Evolutionary conservation across 2,888 invertebrate genomes (phyloP).

Genomic region (Cylindroiulus punctatus): DNA sequence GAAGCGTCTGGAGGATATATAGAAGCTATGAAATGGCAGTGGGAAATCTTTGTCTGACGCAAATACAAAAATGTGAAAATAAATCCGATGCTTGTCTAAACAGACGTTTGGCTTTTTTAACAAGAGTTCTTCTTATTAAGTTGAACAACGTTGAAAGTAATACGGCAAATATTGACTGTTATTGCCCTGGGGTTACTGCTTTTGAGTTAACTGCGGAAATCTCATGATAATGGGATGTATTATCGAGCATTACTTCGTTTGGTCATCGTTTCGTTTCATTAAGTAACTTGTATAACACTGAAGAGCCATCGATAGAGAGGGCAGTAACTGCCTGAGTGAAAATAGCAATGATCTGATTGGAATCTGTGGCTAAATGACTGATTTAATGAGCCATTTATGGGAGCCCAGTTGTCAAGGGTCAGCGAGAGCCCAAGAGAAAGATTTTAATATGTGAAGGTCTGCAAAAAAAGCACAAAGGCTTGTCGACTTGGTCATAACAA

Average conservation of each 20-base stretch:
- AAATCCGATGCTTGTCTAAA: not conserved
- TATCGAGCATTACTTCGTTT: not conserved
- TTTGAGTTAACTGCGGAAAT: not conserved
- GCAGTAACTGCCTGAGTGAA: not conserved
- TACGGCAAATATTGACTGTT: not conserved
- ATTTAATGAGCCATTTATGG: not conserved
- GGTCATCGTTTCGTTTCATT: not conserved
- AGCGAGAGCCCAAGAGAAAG: not conserved
- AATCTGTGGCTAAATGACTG: not conserved
- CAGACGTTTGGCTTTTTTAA: not conserved
- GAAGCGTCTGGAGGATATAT: no score
- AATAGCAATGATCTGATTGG: not conserved
- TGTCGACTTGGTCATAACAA: not conserved
- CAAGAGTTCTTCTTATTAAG: not conserved
- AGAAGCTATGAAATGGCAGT: no score
- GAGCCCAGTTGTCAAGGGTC: not conserved
- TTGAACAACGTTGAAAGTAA: not conserved
- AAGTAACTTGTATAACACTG: not conserved
- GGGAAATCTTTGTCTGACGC: not conserved
- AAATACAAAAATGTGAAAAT: not conserved
- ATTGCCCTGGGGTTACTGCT: not conserved
- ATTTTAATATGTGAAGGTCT: not conserved
- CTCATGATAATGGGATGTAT: not conserved
- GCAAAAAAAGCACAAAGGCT: not conserved
- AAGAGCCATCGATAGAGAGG: not conserved